These are phyloP conservation scores for Caenorhabditis drosophilae DNA, from an alignment of 2,888 invertebrate species.

Conservation along the genomic window DNA sequence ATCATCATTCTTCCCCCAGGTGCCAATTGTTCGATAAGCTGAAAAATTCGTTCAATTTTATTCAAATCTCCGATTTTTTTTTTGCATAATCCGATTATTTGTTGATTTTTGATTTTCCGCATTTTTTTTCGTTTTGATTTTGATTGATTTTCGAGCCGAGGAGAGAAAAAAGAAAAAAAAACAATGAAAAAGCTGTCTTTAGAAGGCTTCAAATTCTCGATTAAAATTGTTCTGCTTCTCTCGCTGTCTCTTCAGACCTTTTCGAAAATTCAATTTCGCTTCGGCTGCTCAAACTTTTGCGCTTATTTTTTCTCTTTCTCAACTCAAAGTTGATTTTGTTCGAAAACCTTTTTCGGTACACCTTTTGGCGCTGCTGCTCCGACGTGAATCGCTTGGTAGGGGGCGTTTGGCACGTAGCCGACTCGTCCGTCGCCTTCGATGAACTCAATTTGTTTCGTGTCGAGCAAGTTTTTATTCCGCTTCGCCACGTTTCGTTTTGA, in stretches of 20 bases:
- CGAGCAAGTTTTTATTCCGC: constrained; percentile 78
- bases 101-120: background rate
- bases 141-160: background rate
- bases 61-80: background rate
- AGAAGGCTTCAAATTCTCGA: constrained; percentile 13
- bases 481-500: constrained; percentile 81
- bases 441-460: constrained; percentile 75
- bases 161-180: background rate
- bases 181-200: background rate
- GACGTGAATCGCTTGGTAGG: constrained; percentile 86
- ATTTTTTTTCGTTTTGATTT: background rate
- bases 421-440: constrained; percentile 82
- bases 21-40: constrained; percentile 86
- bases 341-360: constrained; percentile 71
- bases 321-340: constrained; percentile 38
- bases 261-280: background rate
- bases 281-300: too few relatives aligned
- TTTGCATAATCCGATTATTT: background rate
- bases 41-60: constrained; percentile 32
- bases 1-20: constrained; percentile 84
- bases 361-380: constrained; percentile 69
- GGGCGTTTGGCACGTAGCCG: constrained; percentile 80
- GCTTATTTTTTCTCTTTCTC: constrained; percentile 5
- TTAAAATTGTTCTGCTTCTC: too few relatives aligned
- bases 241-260: too few relatives aligned